A percentile compares a stretch with the other conserved stretches of the same genome.
Evolutionary conservation across 2,113 vertebrate genomes (phyloP).

Genomic region (Cynocephalus volans): DNA sequence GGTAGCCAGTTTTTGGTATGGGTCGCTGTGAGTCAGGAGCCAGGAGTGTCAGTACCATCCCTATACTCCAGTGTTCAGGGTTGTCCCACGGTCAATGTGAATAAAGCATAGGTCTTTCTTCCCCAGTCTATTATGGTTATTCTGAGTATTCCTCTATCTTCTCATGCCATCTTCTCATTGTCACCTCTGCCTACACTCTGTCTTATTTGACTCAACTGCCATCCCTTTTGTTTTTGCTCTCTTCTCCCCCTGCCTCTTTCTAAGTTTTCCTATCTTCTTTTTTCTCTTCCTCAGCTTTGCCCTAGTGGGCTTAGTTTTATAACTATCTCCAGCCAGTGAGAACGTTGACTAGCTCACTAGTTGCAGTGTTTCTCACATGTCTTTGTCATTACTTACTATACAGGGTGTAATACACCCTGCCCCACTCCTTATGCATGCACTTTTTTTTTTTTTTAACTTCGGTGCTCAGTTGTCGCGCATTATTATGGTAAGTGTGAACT

Average conservation of each 20-base stretch:
- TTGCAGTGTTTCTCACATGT: neutral
- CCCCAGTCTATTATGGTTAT: neutral
- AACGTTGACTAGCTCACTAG: neutral
- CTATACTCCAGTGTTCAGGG: neutral
- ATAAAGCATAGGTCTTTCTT: neutral
- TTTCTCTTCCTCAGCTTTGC: neutral
- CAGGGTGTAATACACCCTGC: neutral
- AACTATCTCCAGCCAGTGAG: neutral
- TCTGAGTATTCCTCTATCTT: neutral
- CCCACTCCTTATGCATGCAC: neutral
- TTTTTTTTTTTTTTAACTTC: neutral
- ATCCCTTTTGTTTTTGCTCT: neutral
- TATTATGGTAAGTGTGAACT: neutral
- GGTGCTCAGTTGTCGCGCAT: neutral
- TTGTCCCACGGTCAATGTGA: neutral
- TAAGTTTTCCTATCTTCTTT: neutral
- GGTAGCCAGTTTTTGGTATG: neutral
- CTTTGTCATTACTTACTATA: neutral
- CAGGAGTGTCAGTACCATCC: neutral
- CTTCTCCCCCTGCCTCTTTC: neutral
- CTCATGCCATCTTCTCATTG: neutral
- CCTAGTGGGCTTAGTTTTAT: neutral
- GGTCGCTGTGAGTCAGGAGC: neutral
- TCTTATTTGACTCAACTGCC: neutral
- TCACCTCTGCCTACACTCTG: neutral